phyloP scores from a whole-genome alignment of 1,140 invertebrate species.

The Zaprionus capensis region DNA sequence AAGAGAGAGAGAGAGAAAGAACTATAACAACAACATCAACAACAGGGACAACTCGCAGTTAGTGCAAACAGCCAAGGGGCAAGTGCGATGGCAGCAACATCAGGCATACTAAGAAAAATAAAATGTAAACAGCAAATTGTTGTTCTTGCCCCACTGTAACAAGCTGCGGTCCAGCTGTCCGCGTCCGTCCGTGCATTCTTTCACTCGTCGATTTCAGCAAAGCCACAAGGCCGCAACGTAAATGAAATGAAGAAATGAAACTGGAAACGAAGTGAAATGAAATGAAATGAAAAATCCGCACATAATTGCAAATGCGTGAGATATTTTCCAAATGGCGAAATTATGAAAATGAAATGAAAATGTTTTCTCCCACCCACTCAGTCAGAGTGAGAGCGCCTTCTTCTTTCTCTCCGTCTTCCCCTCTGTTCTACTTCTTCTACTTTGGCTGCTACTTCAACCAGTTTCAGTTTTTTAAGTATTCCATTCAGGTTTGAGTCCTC shows the following conservation, averaged over 20 bases:
- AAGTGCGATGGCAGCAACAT: background rate
- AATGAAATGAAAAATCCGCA: constrained; percentile 74
- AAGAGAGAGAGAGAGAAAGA: background rate
- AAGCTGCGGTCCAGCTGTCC: constrained; percentile 43
- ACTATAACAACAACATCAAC: constrained; percentile 45
- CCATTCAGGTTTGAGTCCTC: constrained; percentile 44
- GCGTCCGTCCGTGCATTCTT: background rate
- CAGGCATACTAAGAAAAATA: constrained; percentile 11
- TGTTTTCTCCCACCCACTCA: constrained; percentile 8
- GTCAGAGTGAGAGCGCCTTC: background rate
- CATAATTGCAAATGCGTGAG: constrained; percentile 82
- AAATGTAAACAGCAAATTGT: constrained; percentile 22
- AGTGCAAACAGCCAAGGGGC: constrained; percentile 21
- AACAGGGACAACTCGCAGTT: constrained; percentile 3
- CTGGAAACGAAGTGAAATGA: constrained; percentile 52
- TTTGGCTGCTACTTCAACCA: background rate
- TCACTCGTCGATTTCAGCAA: constrained; percentile 9
- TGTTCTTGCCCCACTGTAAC: constrained; percentile 47
- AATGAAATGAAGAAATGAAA: constrained; percentile 60
- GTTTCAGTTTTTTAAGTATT: constrained; percentile 55
- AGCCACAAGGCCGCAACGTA: constrained; percentile 39
- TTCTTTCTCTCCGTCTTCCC: constrained; percentile 5
- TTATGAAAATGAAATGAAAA: constrained; percentile 78
- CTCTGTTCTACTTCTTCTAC: background rate
- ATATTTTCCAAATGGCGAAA: constrained; percentile 77